Evolutionary conservation across 2,113 vertebrate genomes (phyloP).

Genomic region (Atlantisia rogersi): DNA sequence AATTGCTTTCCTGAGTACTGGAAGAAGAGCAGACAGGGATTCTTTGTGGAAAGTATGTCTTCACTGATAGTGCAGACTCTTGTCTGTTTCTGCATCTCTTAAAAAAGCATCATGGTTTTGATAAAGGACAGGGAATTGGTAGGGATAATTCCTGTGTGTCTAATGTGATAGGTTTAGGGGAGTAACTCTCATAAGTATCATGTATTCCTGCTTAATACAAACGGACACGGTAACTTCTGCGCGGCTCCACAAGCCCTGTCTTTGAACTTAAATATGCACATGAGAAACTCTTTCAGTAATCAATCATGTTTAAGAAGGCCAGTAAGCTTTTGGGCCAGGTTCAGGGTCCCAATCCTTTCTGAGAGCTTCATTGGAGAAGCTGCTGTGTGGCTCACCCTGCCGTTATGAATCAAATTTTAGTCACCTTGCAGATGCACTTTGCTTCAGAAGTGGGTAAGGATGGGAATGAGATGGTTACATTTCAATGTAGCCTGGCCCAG

Average conservation of each 20-base stretch:
- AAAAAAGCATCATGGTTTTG: background rate
- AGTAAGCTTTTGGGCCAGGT: background rate
- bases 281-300: background rate
- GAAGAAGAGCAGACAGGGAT: background rate
- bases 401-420: background rate
- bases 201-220: background rate
- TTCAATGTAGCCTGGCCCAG: background rate
- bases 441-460: rapidly evolving
- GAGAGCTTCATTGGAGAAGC: background rate
- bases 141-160: background rate
- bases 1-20: background rate
- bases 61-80: background rate
- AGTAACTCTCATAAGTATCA: background rate
- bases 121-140: background rate
- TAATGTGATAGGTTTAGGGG: background rate
- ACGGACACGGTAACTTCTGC: background rate
- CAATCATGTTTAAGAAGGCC: background rate
- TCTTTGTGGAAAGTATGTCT: background rate
- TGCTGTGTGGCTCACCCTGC: rapidly evolving
- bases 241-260: rapidly evolving
- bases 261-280: background rate
- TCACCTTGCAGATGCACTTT: background rate
- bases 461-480: background rate
- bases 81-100: background rate
- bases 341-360: background rate